A percentile compares a stretch with the other conserved stretches of the same genome.
Conservation (phyloP, 1,140 invertebrate species). For the Drosophila jambulina region DNA sequence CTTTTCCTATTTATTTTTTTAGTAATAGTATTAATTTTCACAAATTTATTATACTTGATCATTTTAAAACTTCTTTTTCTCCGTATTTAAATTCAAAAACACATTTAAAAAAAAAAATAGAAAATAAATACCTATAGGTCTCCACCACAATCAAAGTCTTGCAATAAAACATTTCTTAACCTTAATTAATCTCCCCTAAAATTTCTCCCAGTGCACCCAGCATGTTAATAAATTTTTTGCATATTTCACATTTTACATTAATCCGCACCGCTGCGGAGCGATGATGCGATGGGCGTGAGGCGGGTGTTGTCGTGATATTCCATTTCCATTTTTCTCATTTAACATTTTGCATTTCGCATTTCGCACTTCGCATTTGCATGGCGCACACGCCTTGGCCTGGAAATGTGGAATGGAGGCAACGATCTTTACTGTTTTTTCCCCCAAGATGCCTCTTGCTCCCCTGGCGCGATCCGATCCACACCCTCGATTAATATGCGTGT, state of each 20-base stretch:
- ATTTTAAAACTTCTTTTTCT: too few relatives aligned
- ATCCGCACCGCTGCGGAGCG: conserved; percentile 17
- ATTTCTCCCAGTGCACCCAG: conserved; percentile 3
- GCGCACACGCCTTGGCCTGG: conserved; percentile 79
- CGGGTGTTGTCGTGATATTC: conserved; percentile 73
- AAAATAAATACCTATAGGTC: too few relatives aligned
- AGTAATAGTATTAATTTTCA: too few relatives aligned
- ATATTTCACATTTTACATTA: conserved; percentile 65
- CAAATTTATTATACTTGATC: too few relatives aligned
- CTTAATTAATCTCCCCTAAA: neutral
- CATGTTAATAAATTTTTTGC: conserved; percentile 38
- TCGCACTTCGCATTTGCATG: conserved; percentile 49
- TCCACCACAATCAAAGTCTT: too few relatives aligned
- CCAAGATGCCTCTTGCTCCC: neutral
- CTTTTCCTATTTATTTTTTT: too few relatives aligned
- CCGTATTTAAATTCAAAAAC: too few relatives aligned
- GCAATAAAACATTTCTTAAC: neutral
- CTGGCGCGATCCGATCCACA: conserved; percentile 1
- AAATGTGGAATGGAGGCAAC: conserved; percentile 72
- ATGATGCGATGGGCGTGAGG: conserved; percentile 37
- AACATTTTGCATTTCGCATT: conserved; percentile 41
- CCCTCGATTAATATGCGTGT: conserved; percentile 47
- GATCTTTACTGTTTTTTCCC: conserved; percentile 61
- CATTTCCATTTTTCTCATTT: conserved; percentile 50
- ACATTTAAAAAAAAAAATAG: too few relatives aligned